Percentiles rank a stretch among this genome's conserved stretches.
phyloP scores from a whole-genome alignment of 2,797 vertebrate species.

The Ctenopoma kingsleyae region DNA sequence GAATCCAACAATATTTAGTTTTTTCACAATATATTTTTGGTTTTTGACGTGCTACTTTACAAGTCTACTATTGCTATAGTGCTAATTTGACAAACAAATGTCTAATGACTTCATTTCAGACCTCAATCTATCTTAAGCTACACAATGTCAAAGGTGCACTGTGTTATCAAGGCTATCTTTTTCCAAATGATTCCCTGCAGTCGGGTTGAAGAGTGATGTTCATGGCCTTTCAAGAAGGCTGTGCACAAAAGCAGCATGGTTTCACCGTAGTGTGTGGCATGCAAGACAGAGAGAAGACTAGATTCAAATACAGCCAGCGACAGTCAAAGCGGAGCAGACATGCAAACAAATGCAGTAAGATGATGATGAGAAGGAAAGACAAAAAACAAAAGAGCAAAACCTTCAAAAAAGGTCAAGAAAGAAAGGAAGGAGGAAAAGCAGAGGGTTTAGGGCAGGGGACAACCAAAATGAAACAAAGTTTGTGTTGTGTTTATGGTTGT shows the following conservation, averaged over 20 bases:
- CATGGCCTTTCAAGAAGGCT: background rate
- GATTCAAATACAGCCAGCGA: slow-evolving; percentile 75
- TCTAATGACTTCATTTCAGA: background rate
- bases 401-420: slow-evolving; percentile 29
- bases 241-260: slow-evolving; percentile 18
- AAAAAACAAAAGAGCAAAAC: slow-evolving; percentile 38
- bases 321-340: slow-evolving; percentile 79
- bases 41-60: too few relatives aligned
- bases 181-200: background rate
- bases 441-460: slow-evolving; percentile 21
- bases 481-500: slow-evolving; percentile 62
- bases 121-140: too few relatives aligned
- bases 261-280: slow-evolving; percentile 30
- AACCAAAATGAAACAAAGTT: slow-evolving; percentile 63
- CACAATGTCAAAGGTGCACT: background rate
- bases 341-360: slow-evolving; percentile 82
- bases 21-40: too few relatives aligned
- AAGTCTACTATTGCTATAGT: background rate
- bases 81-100: background rate
- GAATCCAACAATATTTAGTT: too few relatives aligned
- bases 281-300: slow-evolving; percentile 46
- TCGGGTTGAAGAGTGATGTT: background rate
- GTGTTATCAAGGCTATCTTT: background rate
- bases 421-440: slow-evolving; percentile 12
- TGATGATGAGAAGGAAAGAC: slow-evolving; percentile 64